Conservation (phyloP, 2,888 invertebrate species). For the Eristalinus aeneus region DNA sequence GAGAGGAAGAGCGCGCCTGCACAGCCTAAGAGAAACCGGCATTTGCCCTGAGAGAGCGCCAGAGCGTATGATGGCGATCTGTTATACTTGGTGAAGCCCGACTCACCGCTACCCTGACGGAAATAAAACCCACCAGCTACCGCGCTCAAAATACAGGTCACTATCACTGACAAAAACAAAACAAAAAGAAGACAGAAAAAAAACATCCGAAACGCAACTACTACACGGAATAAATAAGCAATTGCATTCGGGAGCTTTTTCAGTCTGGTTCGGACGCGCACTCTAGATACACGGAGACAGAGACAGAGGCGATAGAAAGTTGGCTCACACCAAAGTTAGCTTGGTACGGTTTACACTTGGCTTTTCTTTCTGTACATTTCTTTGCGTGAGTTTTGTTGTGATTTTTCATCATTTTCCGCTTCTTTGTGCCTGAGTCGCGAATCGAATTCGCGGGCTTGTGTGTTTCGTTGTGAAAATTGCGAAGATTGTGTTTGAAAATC, state of each 20-base stretch:
- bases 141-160: slow-evolving; percentile 42
- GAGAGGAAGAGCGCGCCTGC: background rate
- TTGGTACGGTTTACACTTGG: slow-evolving; percentile 14
- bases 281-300: slow-evolving; percentile 40
- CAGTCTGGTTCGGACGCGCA: slow-evolving; percentile 65
- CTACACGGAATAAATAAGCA: slow-evolving; percentile 58
- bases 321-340: slow-evolving; percentile 30
- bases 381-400: background rate
- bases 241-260: slow-evolving; percentile 54
- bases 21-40: slow-evolving; percentile 12
- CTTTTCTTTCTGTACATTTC: background rate
- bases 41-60: background rate
- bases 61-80: slow-evolving; percentile 17
- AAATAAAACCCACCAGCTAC: slow-evolving; percentile 24
- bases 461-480: background rate
- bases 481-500: background rate
- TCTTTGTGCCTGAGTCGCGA: slow-evolving; percentile 2
- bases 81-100: slow-evolving; percentile 7
- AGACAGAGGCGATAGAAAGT: slow-evolving; percentile 35
- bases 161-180: slow-evolving; percentile 10
- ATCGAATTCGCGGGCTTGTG: slow-evolving; percentile 16
- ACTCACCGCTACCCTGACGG: slow-evolving; percentile 22
- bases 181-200: slow-evolving; percentile 12
- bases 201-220: slow-evolving; percentile 8
- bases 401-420: slow-evolving; percentile 1